Conservation (phyloP, 2,113 vertebrate species). For the Rhizomys pruinosus region DNA sequence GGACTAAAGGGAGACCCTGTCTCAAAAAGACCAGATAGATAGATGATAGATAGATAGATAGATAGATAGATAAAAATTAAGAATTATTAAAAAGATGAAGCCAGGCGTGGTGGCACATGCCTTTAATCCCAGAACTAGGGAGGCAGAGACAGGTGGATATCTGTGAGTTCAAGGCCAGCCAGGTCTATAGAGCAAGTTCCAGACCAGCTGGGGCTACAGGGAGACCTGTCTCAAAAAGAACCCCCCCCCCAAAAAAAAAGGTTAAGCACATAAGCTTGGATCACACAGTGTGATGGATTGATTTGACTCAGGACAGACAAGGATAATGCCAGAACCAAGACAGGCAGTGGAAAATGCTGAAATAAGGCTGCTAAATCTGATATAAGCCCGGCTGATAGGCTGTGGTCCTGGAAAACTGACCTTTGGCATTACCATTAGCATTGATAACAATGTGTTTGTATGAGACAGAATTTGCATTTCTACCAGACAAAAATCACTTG, state of each 20-base stretch:
- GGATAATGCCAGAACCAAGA: background rate
- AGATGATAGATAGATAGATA: no score
- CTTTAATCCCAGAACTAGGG: no score
- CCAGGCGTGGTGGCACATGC: no score
- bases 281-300: background rate
- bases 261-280: background rate
- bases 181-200: no score
- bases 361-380: background rate
- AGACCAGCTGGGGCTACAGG: no score
- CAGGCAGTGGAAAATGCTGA: background rate
- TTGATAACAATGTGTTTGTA: background rate
- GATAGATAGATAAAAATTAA: no score
- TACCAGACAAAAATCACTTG: background rate
- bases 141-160: no score
- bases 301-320: background rate
- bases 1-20: no score
- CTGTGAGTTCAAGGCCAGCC: no score
- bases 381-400: constrained; percentile 73
- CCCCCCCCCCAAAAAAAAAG: background rate
- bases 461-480: background rate
- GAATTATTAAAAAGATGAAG: no score
- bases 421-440: background rate
- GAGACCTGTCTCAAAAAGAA: no score
- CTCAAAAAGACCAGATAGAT: no score
- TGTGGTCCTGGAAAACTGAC: background rate